Conservation (phyloP, 1,140 invertebrate genomes). For the Conus betulinus region DNA sequence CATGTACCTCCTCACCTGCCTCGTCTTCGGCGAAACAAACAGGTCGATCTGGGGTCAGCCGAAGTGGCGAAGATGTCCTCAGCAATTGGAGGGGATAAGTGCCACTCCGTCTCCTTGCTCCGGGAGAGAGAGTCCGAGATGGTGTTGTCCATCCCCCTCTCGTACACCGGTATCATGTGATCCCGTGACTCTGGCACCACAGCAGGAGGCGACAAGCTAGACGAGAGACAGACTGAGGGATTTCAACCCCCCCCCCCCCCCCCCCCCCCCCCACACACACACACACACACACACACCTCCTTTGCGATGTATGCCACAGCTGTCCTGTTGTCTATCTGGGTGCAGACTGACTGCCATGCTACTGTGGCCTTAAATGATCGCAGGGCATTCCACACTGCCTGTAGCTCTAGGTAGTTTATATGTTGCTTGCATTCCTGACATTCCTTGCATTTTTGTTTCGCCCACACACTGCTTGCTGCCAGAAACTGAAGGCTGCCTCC, state of each 20-base stretch:
- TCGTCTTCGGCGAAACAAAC: not conserved
- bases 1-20: not conserved
- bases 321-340: not conserved
- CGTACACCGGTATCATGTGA: not conserved
- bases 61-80: not conserved
- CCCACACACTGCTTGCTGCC: no score
- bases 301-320: not conserved
- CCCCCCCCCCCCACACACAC: no score
- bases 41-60: not conserved
- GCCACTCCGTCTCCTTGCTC: not conserved
- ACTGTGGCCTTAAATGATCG: no score
- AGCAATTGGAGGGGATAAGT: no score
- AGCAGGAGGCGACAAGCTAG: not conserved
- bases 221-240: not conserved
- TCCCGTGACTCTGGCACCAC: not conserved
- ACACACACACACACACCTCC: no score
- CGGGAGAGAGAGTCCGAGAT: not conserved
- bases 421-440: no score
- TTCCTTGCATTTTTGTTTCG: no score
- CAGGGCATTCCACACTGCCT: no score
- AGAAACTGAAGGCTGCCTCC: no score
- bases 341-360: not conserved
- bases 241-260: not conserved
- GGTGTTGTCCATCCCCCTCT: not conserved
- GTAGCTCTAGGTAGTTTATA: no score